A percentile compares a stretch with the other conserved stretches of the same genome.
These are phyloP conservation scores for Bradysia coprophila DNA, from an alignment of 1,140 invertebrate genomes.

Conservation along the genomic window DNA sequence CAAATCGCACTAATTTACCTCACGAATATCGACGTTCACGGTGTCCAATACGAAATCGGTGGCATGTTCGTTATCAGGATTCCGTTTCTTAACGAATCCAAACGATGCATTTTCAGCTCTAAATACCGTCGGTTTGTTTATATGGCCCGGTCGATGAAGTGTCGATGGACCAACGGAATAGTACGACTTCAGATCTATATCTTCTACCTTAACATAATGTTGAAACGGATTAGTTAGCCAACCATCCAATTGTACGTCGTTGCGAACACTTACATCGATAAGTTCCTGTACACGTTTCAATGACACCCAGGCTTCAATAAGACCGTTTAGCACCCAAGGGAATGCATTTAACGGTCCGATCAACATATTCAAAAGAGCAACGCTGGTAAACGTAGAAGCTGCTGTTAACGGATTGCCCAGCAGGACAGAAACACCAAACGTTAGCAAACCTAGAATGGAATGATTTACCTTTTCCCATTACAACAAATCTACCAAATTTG, in stretches of 20 bases:
- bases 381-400: conserved; percentile 81
- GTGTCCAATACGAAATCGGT: conserved; percentile 11
- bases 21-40: conserved; percentile 16
- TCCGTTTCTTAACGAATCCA: conserved; percentile 8
- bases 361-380: conserved; percentile 90
- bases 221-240: background rate
- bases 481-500: no score
- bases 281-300: conserved; percentile 63
- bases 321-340: conserved; percentile 94
- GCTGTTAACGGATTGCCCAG: conserved; percentile 69
- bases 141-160: background rate
- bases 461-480: no score
- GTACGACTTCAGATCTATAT: background rate
- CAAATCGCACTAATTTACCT: conserved; percentile 4
- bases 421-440: conserved; percentile 75
- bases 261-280: conserved; percentile 14
- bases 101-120: conserved; percentile 16
- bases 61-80: background rate
- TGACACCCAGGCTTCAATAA: conserved; percentile 87
- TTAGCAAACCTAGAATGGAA: no score
- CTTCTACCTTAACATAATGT: background rate
- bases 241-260: no score
- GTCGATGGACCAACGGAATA: background rate
- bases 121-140: conserved; percentile 8
- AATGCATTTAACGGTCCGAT: conserved; percentile 92